These are phyloP conservation scores for Sorex araneus DNA, from an alignment of 2,113 vertebrate species.

Conservation along the genomic window DNA sequence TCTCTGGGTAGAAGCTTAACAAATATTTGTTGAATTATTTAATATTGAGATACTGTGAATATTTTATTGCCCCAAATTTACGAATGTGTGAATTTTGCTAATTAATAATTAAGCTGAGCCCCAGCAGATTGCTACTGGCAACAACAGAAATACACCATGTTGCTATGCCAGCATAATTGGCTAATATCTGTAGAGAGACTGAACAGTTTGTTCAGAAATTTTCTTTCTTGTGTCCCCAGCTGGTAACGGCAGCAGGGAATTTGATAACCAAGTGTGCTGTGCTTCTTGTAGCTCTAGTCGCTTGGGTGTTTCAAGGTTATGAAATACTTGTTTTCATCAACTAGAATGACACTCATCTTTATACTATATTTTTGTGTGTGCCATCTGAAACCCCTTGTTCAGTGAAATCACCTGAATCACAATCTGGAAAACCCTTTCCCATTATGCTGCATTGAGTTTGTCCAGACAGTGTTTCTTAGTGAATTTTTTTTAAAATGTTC, in stretches of 20 bases:
- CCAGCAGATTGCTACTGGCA: slow-evolving; percentile 43
- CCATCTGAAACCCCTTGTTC: slow-evolving; percentile 13
- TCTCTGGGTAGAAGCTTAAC: background rate
- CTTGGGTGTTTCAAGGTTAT: background rate
- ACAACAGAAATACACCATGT: slow-evolving; percentile 39
- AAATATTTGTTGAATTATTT: slow-evolving; percentile 66
- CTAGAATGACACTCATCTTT: background rate
- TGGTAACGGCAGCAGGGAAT: slow-evolving; percentile 60
- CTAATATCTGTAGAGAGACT: slow-evolving; percentile 1
- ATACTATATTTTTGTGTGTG: background rate
- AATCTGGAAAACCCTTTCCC: slow-evolving; percentile 7
- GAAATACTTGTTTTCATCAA: background rate
- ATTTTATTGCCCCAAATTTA: slow-evolving; percentile 75
- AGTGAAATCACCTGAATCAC: slow-evolving; percentile 15
- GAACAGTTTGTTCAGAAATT: slow-evolving; percentile 75
- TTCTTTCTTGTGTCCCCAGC: slow-evolving; percentile 60
- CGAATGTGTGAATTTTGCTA: slow-evolving; percentile 66
- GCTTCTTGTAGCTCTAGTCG: background rate
- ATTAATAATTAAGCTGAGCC: slow-evolving; percentile 60
- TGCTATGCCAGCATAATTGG: slow-evolving; percentile 55
- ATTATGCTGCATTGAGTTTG: background rate
- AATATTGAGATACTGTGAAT: slow-evolving; percentile 62
- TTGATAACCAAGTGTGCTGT: slow-evolving; percentile 28
- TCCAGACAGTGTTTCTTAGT: background rate
- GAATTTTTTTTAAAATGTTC: background rate